Evolutionary conservation across 2,888 invertebrate genomes (phyloP).

Genomic region (Trachelus iudaicus): DNA sequence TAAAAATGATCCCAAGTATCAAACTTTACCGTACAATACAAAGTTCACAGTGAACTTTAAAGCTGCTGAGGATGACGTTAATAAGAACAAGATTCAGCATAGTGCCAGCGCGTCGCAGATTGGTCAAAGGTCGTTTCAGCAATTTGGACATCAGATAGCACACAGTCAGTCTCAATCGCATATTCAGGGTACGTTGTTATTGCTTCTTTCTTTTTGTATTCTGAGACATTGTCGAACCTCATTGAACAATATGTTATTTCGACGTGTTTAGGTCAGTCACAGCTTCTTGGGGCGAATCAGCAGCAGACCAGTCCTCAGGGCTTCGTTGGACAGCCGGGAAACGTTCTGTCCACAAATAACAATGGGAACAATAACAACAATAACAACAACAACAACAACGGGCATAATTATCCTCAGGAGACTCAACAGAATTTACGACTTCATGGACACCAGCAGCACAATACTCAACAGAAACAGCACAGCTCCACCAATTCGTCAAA

Average conservation of each 20-base stretch:
- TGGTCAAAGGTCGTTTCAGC: slow-evolving; percentile 57
- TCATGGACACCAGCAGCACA: slow-evolving; percentile 69
- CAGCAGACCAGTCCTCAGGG: slow-evolving; percentile 46
- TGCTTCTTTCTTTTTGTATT: neutral
- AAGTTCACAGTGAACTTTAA: slow-evolving; percentile 79
- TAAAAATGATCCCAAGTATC: slow-evolving; percentile 91
- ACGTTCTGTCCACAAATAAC: slow-evolving; percentile 46
- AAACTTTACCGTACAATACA: slow-evolving; percentile 90
- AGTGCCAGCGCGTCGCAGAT: slow-evolving; percentile 62
- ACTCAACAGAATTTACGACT: slow-evolving; percentile 67
- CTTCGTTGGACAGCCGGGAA: slow-evolving; percentile 32
- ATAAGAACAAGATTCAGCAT: slow-evolving; percentile 62
- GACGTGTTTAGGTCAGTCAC: slow-evolving; percentile 28
- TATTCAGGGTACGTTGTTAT: slow-evolving; percentile 52
- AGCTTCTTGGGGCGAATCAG: slow-evolving; percentile 40
- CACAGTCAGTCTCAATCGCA: slow-evolving; percentile 64
- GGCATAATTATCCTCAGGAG: slow-evolving; percentile 67
- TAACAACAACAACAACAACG: slow-evolving; percentile 59
- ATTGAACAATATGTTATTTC: neutral
- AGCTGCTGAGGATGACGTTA: slow-evolving; percentile 59
- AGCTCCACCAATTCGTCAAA: slow-evolving; percentile 65
- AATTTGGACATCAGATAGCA: slow-evolving; percentile 60
- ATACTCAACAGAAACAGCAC: slow-evolving; percentile 70
- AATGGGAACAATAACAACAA: slow-evolving; percentile 37
- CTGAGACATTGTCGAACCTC: neutral